Evolutionary conservation across 1,140 invertebrate species (phyloP), one percentile per base, ranked within the genome.

Genomic region (Adelges cooleyi): DNA sequence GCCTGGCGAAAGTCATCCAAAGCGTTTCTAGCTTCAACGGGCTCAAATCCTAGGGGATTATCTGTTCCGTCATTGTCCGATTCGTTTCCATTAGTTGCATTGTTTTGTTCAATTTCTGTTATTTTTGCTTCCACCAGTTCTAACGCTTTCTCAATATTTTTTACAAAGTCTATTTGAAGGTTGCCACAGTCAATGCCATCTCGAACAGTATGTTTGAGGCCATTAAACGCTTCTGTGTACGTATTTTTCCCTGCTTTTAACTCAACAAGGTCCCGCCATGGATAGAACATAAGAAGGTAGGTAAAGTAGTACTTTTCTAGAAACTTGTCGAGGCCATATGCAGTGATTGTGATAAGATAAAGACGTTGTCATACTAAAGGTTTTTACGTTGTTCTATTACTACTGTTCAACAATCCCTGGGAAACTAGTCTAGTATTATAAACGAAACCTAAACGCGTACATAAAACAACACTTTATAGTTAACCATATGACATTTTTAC

Each of bases 141-240:
- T n/a, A 59, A 59, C 11, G 53, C 53, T 59, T 9, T 59, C 11
- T 59, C 53, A 33, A 59, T 59, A 36, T 11, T 59, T 5, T 59
- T 9, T 15, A 59, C 23, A 18, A 59, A 59, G 15, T 59, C 53
- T 11, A 29, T 36, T 17, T 59, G 53, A 29, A 59, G 23, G 18
- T 59, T 17, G 4, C 53, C 53, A 36, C 38, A 59, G 17, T 59
- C 36, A 11, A 59, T 10, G 23, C 27, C 53, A 6, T 59, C 53
- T 33, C n/a, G 3, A 29, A 59, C 38, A 3, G 29, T 9, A 18
- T 59, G 9, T 59, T 59, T 25, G 3, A 59, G 27, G 3, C 3
- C 11, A 59, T 59, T 29, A n/a, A 59, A 59, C 9, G 53, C 53
- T 36, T 59, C 53, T 9, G 53, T 59, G 53, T 59, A 59, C 9